A percentile compares a stretch with the other conserved stretches of the same genome.
phyloP scores from a whole-genome alignment of 2,113 vertebrate genomes.

The Miniopterus natalensis region DNA sequence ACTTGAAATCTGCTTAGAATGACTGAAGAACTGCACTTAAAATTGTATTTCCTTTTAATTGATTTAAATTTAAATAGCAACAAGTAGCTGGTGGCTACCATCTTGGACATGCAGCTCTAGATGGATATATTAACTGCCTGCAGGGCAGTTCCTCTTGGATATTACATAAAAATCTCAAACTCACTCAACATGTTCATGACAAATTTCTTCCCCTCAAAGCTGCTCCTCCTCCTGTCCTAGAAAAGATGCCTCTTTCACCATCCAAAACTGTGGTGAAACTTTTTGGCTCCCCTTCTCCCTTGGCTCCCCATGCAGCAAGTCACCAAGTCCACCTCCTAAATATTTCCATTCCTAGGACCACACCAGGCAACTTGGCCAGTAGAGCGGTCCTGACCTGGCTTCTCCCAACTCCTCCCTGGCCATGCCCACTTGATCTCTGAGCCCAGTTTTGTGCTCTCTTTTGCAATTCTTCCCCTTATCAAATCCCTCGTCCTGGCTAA shows the following conservation, averaged over 20 bases:
- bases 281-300: neutral
- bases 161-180: neutral
- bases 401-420: neutral
- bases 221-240: neutral
- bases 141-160: too few relatives aligned
- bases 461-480: neutral
- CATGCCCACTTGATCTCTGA: neutral
- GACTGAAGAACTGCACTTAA: neutral
- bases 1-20: neutral
- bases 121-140: accelerated
- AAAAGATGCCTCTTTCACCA: neutral
- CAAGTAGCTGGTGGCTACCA: neutral
- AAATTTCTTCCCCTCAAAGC: neutral
- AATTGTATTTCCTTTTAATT: neutral
- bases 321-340: neutral
- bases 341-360: neutral
- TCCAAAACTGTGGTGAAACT: neutral
- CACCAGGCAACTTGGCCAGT: accelerated
- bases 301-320: neutral
- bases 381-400: neutral
- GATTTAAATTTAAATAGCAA: neutral
- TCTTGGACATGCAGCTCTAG: neutral
- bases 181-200: neutral
- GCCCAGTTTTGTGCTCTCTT: neutral
- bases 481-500: neutral